phyloP scores from a whole-genome alignment of 1,140 invertebrate genomes.

The Aphelenchoides fujianensis region DNA sequence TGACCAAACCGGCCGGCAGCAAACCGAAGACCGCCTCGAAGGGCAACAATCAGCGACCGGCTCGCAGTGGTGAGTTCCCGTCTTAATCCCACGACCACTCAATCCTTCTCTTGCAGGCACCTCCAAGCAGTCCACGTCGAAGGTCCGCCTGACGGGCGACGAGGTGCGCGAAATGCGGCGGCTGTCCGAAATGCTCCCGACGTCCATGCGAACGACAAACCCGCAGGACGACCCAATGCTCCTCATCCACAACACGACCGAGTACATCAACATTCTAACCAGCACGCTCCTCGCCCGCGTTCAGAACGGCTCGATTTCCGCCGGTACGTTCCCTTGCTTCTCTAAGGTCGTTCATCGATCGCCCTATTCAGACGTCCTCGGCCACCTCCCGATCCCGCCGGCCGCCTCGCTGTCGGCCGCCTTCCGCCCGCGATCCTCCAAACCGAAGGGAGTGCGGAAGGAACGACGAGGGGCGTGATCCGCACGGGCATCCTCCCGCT shows the following conservation, averaged over 20 bases:
- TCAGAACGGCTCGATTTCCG: not conserved
- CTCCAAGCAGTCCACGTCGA: slow-evolving; percentile 14
- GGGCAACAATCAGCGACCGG: not conserved
- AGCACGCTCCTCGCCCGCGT: slow-evolving; percentile 23
- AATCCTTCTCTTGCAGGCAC: not conserved
- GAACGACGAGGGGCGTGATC: too few species aligned
- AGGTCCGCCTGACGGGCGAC: slow-evolving; percentile 15
- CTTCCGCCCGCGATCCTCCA: too few species aligned
- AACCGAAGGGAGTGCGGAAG: too few species aligned
- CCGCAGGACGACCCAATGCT: slow-evolving; percentile 11
- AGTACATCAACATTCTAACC: slow-evolving; percentile 28
- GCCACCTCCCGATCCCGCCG: not conserved
- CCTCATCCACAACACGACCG: slow-evolving; percentile 26
- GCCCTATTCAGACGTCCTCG: not conserved
- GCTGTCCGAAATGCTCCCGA: slow-evolving; percentile 24
- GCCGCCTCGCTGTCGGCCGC: too few species aligned
- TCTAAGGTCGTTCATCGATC: not conserved
- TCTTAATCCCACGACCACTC: not conserved
- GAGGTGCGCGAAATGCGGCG: slow-evolving; percentile 19
- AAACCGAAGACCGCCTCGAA: not conserved
- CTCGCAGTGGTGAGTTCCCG: not conserved
- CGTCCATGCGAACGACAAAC: slow-evolving; percentile 22
- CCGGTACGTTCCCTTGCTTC: not conserved
- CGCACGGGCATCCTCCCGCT: too few species aligned
- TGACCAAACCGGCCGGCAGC: not conserved